Percentiles rank a stretch among this genome's conserved stretches.
Evolutionary conservation across 2,797 vertebrate genomes (phyloP).

Genomic region (Lemur catta): DNA sequence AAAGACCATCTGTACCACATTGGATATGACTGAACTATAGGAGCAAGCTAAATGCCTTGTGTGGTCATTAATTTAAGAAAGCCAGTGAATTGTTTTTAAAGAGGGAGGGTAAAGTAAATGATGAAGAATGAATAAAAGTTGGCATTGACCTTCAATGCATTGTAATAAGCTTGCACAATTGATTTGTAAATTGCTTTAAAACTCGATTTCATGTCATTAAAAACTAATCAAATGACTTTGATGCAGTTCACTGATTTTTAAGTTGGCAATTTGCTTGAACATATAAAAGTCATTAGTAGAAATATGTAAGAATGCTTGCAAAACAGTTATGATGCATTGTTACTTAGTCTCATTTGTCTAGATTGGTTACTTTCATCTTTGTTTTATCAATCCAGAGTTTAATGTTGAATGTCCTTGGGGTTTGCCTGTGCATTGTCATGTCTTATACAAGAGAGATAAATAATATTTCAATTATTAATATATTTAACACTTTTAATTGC

Average conservation of each 20-base stretch:
- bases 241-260: constrained; percentile 68
- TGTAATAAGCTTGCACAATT: constrained; percentile 72
- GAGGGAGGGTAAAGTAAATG: constrained; percentile 37
- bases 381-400: constrained; percentile 39
- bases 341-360: constrained; percentile 53
- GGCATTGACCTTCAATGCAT: constrained; percentile 48
- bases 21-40: constrained; percentile 77
- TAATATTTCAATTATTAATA: constrained; percentile 18
- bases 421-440: not conserved
- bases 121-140: constrained; percentile 68
- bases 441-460: not conserved
- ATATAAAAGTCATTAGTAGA: constrained; percentile 54
- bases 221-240: constrained; percentile 62
- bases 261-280: constrained; percentile 61
- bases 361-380: constrained; percentile 49
- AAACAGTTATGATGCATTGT: constrained; percentile 21
- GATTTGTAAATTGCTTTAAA: constrained; percentile 73
- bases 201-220: constrained; percentile 68
- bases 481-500: constrained; percentile 6
- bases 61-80: constrained; percentile 72
- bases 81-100: constrained; percentile 73
- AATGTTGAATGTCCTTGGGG: not conserved
- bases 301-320: constrained; percentile 55
- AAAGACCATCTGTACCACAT: constrained; percentile 85
- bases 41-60: constrained; percentile 66